Evolutionary conservation across 2,113 vertebrate genomes (phyloP), one percentile per base, ranked within the genome.

Genomic region (Podarcis raffonei): DNA sequence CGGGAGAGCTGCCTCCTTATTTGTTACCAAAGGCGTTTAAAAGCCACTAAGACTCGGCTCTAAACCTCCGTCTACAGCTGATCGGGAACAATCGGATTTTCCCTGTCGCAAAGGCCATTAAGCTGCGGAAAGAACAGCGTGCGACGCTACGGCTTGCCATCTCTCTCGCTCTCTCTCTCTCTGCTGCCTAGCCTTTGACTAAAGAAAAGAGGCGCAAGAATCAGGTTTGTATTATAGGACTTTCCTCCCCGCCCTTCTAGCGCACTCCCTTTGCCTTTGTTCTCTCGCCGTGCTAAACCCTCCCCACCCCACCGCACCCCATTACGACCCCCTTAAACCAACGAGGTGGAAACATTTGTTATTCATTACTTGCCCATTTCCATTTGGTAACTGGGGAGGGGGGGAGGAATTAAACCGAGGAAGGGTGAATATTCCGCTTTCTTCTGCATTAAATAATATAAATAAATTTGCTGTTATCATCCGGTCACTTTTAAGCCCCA

Each of bases 1-100:
- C 93, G 95, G 53, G 91, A 88, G 93, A 94, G 95, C 95, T 93
- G 95, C 94, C 93, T 95, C 92, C 95, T 95, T 94, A 95, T 95
- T 53, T 95, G 95, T 96, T 96, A 92, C 93, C 92, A 95, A 93
- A 90, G 85, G 18, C 77, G 91, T 16, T 76, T 92, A 83, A 84
- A 18, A 91, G 92, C 90, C 94, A 22, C 91, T 89, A 93, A 92
- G 90, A 86, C 39, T 83, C 68, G 87, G 90, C 89, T 65, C 69
- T 53, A 57, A 59, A 11, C 7, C 48, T 68, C 25, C 18, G 75
- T 37, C 66, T 53, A 2, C 30, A 13, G 32, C 82, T 23, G 82
- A 72, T 79, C 75, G 6, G 42, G 15, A 3, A 57, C 42, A 8
- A 62, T 32, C 88, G 4, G 2, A 15, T 74, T 79, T 20, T 11